Percentiles rank a stretch among this genome's conserved stretches.
phyloP scores from a whole-genome alignment of 2,797 vertebrate genomes.

The Amniataba percoides region DNA sequence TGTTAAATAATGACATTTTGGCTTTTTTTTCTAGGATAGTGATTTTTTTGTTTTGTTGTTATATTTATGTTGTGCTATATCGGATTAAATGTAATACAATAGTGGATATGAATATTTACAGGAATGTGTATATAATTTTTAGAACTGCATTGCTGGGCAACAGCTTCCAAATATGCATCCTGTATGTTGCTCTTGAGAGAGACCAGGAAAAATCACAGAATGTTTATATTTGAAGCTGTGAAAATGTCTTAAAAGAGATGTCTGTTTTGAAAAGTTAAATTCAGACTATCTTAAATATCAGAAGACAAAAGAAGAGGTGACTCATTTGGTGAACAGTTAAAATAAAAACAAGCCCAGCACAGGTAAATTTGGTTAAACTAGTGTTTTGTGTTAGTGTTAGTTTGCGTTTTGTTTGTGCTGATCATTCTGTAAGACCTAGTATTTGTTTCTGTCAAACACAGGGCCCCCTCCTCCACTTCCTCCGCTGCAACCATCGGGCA shows the following conservation, averaged over 20 bases:
- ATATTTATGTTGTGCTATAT: neutral
- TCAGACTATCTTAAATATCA: neutral
- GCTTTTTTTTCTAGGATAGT: neutral
- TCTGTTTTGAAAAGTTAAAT: neutral
- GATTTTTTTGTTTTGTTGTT: neutral
- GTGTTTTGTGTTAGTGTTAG: too few relatives aligned
- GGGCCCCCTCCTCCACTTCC: conserved; percentile 96
- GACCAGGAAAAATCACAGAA: neutral
- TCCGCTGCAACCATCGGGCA: conserved; percentile 93
- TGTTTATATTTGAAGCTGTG: conserved; percentile 12
- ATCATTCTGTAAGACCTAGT: neutral
- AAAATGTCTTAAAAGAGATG: neutral
- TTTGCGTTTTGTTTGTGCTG: neutral
- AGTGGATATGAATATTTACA: neutral
- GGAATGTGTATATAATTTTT: too few relatives aligned
- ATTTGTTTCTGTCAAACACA: conserved; percentile 68
- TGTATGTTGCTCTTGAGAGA: neutral
- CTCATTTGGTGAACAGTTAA: neutral
- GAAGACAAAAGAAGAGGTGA: neutral
- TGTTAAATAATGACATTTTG: too few relatives aligned
- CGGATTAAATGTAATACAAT: neutral
- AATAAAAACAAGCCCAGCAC: neutral
- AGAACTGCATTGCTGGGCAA: neutral
- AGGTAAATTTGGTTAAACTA: neutral
- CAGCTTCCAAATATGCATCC: neutral